Base-by-base conservation (phyloP, 2,888 invertebrate species). In the Chrysolina americana region DNA sequence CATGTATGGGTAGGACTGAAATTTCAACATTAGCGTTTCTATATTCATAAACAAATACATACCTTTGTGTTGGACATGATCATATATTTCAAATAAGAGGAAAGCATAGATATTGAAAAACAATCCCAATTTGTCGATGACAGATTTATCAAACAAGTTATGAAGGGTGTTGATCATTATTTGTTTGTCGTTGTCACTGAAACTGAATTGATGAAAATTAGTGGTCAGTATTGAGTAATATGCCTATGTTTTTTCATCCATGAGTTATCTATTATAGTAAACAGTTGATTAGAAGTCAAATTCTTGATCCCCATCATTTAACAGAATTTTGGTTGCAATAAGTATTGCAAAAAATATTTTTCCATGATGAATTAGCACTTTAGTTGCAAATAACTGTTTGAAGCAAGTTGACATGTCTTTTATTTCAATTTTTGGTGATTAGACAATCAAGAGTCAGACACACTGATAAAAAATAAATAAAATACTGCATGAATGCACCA, bases 1-100 rank as follows among this genome's bases (percentile, higher is more conserved):
- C 94, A 0, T 91, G 89, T 6, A 89, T 88, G 15, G 88, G 85
- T 59, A 91, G 89, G 80, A 92, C 93, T 93, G 82, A 63, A 89
- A 68, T 19, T 15, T 11, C 53, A 17, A 19, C 2, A n/a, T 15
- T 59, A 8, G 3, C 8, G 17, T 15, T 15, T 9, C 5, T 8
- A 28, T 9, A 17, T 53, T 19, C 21, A 21, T 0, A 41, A 15
- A 41, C n/a, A 66, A 69, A 68, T 17, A 65, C 63, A 21, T 47
- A 92, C 92, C 87, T 89, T 88, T 89, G 47, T 89, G 86, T 77
- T 88, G 88, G 2, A 85, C 82, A 73, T 89, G 88, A 76, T 92
- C 90, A 83, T 91, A 92, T 64, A 93, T 89, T 81, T 92, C 88
- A 76, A 88, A 86, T 15, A 92, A 85, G 2, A 93, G 84, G 13